Evolutionary conservation across 2,797 vertebrate genomes (phyloP), one percentile per base, ranked within the genome.

Genomic region (Eleutherodactylus coqui): DNA sequence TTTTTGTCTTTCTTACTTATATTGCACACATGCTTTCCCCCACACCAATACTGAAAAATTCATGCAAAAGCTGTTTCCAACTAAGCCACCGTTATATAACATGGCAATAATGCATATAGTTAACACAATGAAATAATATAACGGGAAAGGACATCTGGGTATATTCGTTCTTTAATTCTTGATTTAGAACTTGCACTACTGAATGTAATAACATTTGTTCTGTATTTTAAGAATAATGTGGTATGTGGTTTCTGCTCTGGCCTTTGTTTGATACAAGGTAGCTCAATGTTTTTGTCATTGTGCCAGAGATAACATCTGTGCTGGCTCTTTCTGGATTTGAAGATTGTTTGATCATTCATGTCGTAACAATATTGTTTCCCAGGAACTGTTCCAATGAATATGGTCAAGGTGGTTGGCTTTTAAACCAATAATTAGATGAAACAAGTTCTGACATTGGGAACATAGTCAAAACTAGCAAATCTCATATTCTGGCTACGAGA

Each of bases 341-440:
- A 87, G 69, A 85, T 62, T 84, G 67, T 87, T 87, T 87, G 86
- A 87, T 87, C 86, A 84, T 53, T 81, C 82, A 85, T 87, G 86
- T 79, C 69, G 82, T 87, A 75, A 79, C 86, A 87, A 76, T 84
- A 87, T 81, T 87, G 86, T 75, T 87, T 87, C 69, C 78, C 85
- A 85, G 86, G 86, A 84, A 84, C 79, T 10, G 82, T 87, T 87
- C 82, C 82, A 87, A 75, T 55, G 43, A 84, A 84, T 72, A 87
- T 84, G 82, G 86, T 87, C 76, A 87, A 87, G 82, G 82, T 87
- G 86, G 86, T 83, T 81, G 86, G 77, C 82, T 85, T 81, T 80
- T 85, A 85, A 80, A 84, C 67, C 76, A 72, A 81, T 84, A 87
- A 84, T 84, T 85, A 84, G 77, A 81, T 85, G 45, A 84, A 69